Evolutionary conservation across 2,888 invertebrate genomes (phyloP).

Genomic region (Epicampocera succincta): DNA sequence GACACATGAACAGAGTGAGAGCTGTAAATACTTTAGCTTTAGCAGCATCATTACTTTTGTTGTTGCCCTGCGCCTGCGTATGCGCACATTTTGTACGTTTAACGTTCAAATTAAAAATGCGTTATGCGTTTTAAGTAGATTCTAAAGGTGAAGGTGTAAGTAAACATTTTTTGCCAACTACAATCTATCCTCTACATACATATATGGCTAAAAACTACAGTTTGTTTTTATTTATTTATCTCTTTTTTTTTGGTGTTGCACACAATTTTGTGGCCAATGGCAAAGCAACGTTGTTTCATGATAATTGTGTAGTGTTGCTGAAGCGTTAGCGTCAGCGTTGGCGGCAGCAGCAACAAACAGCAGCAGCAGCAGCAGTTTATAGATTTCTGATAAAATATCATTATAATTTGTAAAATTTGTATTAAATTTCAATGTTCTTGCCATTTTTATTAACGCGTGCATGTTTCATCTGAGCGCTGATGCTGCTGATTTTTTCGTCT

Average conservation of each 20-base stretch:
- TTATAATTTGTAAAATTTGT: constrained; percentile 69
- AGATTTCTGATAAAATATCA: constrained; percentile 64
- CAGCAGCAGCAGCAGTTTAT: constrained; percentile 31
- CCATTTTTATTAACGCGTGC: constrained; percentile 58
- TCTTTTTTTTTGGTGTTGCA: constrained; percentile 14
- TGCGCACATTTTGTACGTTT: constrained; percentile 36
- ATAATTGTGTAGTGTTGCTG: constrained; percentile 43
- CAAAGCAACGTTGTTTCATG: constrained; percentile 35
- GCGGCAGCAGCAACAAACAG: background rate
- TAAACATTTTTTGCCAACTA: constrained; percentile 56
- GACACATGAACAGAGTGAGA: constrained; percentile 14
- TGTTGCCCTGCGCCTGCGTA: constrained; percentile 19
- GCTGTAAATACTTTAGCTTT: constrained; percentile 49
- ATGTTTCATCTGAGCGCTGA: constrained; percentile 38
- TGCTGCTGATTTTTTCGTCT: constrained; percentile 25
- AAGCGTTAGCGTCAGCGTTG: background rate
- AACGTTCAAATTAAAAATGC: constrained; percentile 68
- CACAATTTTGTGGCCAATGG: constrained; percentile 28
- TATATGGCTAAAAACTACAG: constrained; percentile 52
- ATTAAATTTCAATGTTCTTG: constrained; percentile 67
- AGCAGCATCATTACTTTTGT: constrained; percentile 40
- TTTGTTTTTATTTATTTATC: constrained; percentile 27
- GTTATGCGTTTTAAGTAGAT: constrained; percentile 69
- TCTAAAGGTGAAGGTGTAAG: constrained; percentile 70
- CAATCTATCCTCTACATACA: constrained; percentile 51